Evolutionary conservation across 53 echinoderm and acorn worm species (phyloP), one percentile per base, ranked within the genome.

Genomic region (Paelopatides confundens): DNA sequence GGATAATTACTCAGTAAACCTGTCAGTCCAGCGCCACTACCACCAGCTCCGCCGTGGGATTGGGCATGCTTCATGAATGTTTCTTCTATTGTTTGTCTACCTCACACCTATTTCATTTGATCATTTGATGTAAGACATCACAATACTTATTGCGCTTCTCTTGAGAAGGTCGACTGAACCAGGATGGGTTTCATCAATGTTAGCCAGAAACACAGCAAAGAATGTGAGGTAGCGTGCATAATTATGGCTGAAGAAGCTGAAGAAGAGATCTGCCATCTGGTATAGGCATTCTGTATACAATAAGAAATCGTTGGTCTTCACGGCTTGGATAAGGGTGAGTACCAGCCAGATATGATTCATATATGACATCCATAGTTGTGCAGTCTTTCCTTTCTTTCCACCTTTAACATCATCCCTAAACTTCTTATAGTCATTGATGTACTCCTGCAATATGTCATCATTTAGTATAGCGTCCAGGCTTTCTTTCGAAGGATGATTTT

Each of bases 51-150:
- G 31, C 79, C 86, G 26, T 79, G 50, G 47, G 88, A 85, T 33
- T 88, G 77, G 18, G 92, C 79, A 81, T 89, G 89, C 35, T 90
- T 89, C 86, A 90, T 93, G 48, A 86, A 81, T 8, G 93, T 93
- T 33, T 93, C 89, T 31, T 93, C 90, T 7, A 93, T 93, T 3
- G 93, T 93, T 69, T 93, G 52, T 93, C 93, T 8, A 93, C 93
- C 12, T 86, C 86, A 90, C 86, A 86, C 15, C 86, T 71, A 71
- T 78, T 86, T n/a, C n/a, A n/a, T n/a, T n/a, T n/a, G n/a, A n/a
- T n/a, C n/a, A n/a, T n/a, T n/a, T n/a, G n/a, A n/a, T n/a, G n/a
- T n/a, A n/a, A 63, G 92, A 92, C 35, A 84, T 31, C 17, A 87
- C 91, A 54, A 88, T 82, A 69, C 69, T 70, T 21, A 91, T 36